Conservation (phyloP, 2,888 invertebrate genomes). For the Cerastis leucographa region DNA sequence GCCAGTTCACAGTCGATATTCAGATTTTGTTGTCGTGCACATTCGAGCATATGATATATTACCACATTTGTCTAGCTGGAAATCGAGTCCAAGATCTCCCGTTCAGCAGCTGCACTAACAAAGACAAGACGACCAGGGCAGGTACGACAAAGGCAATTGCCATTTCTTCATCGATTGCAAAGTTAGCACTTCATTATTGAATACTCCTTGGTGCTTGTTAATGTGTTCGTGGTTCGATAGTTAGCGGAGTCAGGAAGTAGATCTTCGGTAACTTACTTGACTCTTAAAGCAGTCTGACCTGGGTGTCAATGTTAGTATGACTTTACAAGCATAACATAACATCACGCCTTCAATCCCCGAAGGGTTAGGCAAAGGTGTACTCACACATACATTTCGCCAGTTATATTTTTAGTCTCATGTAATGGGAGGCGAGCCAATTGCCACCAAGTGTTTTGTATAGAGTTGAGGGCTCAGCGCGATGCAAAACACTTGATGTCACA, state of each 20-base stretch:
- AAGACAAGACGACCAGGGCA: background rate
- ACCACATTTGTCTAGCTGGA: background rate
- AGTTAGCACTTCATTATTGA: slow-evolving; percentile 5
- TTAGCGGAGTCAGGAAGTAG: slow-evolving; percentile 37
- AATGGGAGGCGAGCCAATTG: background rate
- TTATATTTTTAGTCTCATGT: background rate
- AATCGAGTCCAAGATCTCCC: background rate
- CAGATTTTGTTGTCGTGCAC: too few relatives aligned
- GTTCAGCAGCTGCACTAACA: background rate
- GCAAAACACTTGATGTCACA: too few relatives aligned
- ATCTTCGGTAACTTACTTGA: slow-evolving; percentile 47
- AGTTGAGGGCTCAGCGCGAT: too few relatives aligned
- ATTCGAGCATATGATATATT: background rate
- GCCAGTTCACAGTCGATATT: too few relatives aligned
- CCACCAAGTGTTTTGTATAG: background rate
- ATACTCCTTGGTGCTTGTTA: slow-evolving; percentile 26
- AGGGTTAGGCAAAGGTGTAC: background rate
- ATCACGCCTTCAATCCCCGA: background rate
- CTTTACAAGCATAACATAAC: background rate
- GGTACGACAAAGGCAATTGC: background rate
- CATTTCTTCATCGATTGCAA: background rate
- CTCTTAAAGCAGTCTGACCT: slow-evolving; percentile 26
- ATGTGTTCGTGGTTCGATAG: slow-evolving; percentile 52
- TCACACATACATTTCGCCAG: background rate
- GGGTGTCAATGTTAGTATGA: slow-evolving; percentile 20